These are phyloP conservation scores for Eupelmus urozonus DNA, from an alignment of 2,888 invertebrate genomes.

Conservation along the genomic window DNA sequence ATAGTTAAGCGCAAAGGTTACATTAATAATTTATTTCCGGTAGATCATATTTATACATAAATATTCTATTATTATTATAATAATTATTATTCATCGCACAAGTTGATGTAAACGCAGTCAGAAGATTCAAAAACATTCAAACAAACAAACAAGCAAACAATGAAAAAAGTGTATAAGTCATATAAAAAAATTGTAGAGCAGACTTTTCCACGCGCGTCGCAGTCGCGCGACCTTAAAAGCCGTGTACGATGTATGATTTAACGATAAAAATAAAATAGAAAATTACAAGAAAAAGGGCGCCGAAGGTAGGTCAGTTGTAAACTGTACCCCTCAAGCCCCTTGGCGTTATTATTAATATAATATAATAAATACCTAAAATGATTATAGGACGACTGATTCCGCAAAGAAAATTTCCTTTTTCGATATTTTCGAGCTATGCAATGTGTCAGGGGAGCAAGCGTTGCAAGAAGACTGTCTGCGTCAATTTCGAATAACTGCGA, in stretches of 20 bases:
- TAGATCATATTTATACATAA: conserved; percentile 69
- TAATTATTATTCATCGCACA: conserved; percentile 56
- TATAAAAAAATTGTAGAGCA: conserved; percentile 24
- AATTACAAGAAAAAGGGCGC: conserved; percentile 38
- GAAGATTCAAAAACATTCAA: conserved; percentile 56
- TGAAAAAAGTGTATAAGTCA: conserved; percentile 38
- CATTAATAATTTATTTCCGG: conserved; percentile 73
- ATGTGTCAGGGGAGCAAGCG: conserved; percentile 71
- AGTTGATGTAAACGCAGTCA: conserved; percentile 60
- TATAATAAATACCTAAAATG: conserved; percentile 58
- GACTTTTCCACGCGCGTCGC: conserved; percentile 29
- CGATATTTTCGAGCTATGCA: conserved; percentile 68
- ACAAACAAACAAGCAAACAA: conserved; percentile 36
- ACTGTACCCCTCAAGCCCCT: conserved; percentile 53
- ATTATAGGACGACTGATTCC: conserved; percentile 70
- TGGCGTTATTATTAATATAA: conserved; percentile 52
- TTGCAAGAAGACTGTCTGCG: conserved; percentile 76
- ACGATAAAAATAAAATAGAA: conserved; percentile 47
- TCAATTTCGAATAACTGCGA: conserved; percentile 72
- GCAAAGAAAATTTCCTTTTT: conserved; percentile 62
- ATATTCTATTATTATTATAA: conserved; percentile 53
- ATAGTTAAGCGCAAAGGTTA: conserved; percentile 69
- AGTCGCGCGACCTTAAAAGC: conserved; percentile 48
- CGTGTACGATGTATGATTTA: conserved; percentile 37
- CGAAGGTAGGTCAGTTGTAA: conserved; percentile 61